These are phyloP conservation scores for Dicaeum eximium DNA, from an alignment of 2,113 vertebrate species.

Conservation along the genomic window DNA sequence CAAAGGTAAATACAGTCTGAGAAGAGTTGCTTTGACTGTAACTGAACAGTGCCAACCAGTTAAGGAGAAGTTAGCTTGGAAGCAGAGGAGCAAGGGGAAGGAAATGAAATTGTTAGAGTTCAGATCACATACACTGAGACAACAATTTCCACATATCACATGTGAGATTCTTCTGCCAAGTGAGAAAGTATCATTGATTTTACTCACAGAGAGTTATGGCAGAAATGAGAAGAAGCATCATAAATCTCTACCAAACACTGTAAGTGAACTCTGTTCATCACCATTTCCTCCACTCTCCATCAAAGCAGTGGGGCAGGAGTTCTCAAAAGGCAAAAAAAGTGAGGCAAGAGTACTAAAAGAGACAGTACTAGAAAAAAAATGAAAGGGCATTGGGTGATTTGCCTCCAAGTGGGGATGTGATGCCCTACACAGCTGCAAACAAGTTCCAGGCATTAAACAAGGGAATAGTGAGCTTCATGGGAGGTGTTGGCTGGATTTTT, in stretches of 20 bases:
- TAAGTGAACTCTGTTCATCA: neutral
- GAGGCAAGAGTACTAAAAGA: neutral
- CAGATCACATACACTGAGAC: neutral
- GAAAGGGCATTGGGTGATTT: neutral
- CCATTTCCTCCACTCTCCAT: neutral
- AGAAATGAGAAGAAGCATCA: neutral
- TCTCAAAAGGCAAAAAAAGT: neutral
- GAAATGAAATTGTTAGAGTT: neutral
- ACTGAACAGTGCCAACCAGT: neutral
- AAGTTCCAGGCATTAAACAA: neutral
- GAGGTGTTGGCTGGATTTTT: neutral
- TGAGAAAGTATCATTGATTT: conserved; percentile 32
- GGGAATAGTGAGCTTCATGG: neutral
- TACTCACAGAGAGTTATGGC: neutral
- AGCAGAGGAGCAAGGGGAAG: neutral
- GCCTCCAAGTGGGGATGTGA: neutral
- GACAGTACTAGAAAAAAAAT: neutral
- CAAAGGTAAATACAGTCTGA: neutral
- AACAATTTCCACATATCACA: neutral
- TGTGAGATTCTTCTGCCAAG: neutral
- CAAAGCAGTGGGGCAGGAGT: neutral
- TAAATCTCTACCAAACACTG: neutral
- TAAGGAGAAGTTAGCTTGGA: neutral
- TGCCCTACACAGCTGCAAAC: neutral
- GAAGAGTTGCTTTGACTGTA: neutral